Evolutionary conservation across 2,113 vertebrate genomes (phyloP).

Genomic region (Cololabis saira): DNA sequence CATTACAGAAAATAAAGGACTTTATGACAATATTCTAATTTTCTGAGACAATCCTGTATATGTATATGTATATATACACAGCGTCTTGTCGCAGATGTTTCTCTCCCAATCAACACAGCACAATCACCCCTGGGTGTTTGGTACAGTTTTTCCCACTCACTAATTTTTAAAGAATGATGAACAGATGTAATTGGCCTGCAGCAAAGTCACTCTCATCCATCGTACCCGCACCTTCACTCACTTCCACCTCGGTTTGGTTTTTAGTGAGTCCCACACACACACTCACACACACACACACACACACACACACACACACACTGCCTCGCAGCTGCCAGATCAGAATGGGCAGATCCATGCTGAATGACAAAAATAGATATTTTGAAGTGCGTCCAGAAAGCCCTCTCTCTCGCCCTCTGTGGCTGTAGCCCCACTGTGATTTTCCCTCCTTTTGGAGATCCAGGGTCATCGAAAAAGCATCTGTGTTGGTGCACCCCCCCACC

Average conservation of each 20-base stretch:
- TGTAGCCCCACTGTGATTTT: constrained; percentile 57
- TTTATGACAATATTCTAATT: no score
- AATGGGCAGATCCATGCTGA: constrained; percentile 68
- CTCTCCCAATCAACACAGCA: constrained; percentile 11
- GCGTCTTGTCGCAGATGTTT: no score
- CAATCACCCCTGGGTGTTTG: constrained; percentile 31
- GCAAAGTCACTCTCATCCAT: constrained; percentile 36
- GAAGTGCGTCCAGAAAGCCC: constrained; percentile 63
- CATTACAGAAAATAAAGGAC: no score
- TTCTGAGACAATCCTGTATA: no score
- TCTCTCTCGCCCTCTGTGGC: constrained; percentile 39
- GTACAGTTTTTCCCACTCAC: constrained; percentile 20
- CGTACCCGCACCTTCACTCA: constrained; percentile 22
- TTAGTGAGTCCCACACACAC: neutral
- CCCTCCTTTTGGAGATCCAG: constrained; percentile 53
- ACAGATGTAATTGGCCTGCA: constrained; percentile 53
- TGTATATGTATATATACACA: no score
- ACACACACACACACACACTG: constrained; percentile 20
- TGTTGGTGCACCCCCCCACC: constrained; percentile 55
- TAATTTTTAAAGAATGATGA: constrained; percentile 33
- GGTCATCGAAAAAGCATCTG: constrained; percentile 63
- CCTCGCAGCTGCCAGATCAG: constrained; percentile 69
- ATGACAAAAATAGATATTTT: constrained; percentile 70
- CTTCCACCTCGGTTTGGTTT: constrained; percentile 14
- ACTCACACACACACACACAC: constrained; percentile 1